Evolutionary conservation across 2,888 invertebrate genomes (phyloP), one percentile per base, ranked within the genome.

Genomic region (Adela reaumurella): DNA sequence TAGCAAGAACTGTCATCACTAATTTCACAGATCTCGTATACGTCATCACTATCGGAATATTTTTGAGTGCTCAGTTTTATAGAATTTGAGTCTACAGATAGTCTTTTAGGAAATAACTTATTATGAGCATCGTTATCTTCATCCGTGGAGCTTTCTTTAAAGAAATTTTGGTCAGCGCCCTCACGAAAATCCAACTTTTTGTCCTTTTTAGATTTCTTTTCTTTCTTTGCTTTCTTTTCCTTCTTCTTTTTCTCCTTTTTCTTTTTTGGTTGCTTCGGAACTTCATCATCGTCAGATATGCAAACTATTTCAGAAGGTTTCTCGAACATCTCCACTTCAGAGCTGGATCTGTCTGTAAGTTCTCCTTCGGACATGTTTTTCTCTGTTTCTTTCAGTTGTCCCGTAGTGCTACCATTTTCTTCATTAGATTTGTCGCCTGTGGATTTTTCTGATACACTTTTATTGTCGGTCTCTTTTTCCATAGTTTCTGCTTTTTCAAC

Each of bases 241-340:
- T 72, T 81, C 52, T 74, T 73, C 48, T 69, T 65, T 52, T 67
- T 68, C 48, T 69, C 70, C 52, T 68, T 68, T 29, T 65, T 64
- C 19, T 59, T 58, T 50, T 60, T 66, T 47, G 60, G 60, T 20
- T 55, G 57, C 3, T n/a, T 51, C 52, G 24, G 35, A 35, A 19
- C 45, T 1, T 45, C 53, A 41, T 77, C 74, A 2, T 78, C 77
- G 42, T 78, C 79, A 1, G 78, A 78, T 52, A 84, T 82, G 18
- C 77, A 78, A 2, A 83, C 71, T 0, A 83, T 74, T 64, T 82
- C 83, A 0, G 74, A 67, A 52, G 64, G 59, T 1, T 68, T 41
- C 3, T 71, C 70, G 0, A 64, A 53, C 1, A 65, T 66, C 60
- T 70, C 71, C 1, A 71, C 58, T 58, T 70, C 72, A 16, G 73